A percentile compares a stretch with the other conserved stretches of the same genome.
Conservation (phyloP, 2,113 vertebrate species). For the Bufo gargarizans region DNA sequence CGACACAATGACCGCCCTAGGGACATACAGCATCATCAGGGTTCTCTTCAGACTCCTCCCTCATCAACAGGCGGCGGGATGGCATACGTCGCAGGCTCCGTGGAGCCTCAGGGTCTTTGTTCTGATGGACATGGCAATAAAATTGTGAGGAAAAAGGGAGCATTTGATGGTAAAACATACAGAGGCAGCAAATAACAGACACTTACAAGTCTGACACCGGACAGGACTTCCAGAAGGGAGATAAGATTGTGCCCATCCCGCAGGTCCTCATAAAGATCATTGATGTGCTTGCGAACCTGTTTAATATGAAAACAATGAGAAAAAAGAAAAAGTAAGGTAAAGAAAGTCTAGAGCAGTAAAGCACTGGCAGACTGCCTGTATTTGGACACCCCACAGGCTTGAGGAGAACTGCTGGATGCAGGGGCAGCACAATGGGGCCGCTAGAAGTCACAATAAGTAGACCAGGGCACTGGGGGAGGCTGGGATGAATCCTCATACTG, state of each 20-base stretch:
- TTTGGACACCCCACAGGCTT: too few relatives aligned
- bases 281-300: conserved; percentile 95
- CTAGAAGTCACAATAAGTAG: too few relatives aligned
- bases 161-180: conserved; percentile 51
- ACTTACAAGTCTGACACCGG: conserved; percentile 92
- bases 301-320: neutral
- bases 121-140: conserved; percentile 66
- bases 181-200: conserved; percentile 30
- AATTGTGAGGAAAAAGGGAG: conserved; percentile 38
- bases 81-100: conserved; percentile 76
- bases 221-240: conserved; percentile 94
- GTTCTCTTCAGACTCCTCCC: conserved; percentile 76
- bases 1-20: accelerated
- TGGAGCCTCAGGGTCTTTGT: conserved; percentile 74
- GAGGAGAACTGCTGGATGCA: too few relatives aligned
- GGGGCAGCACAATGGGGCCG: too few relatives aligned
- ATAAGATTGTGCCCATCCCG: conserved; percentile 97
- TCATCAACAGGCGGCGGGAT: conserved; percentile 73
- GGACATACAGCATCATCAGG: conserved; percentile 79
- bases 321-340: too few relatives aligned
- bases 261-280: conserved; percentile 90
- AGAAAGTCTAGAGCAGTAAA: too few relatives aligned
- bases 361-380: too few relatives aligned
- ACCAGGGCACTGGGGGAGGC: too few relatives aligned
- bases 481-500: too few relatives aligned